Conservation (phyloP, 2,113 vertebrate species). For the Pseudorhombus dupliciocellatus region DNA sequence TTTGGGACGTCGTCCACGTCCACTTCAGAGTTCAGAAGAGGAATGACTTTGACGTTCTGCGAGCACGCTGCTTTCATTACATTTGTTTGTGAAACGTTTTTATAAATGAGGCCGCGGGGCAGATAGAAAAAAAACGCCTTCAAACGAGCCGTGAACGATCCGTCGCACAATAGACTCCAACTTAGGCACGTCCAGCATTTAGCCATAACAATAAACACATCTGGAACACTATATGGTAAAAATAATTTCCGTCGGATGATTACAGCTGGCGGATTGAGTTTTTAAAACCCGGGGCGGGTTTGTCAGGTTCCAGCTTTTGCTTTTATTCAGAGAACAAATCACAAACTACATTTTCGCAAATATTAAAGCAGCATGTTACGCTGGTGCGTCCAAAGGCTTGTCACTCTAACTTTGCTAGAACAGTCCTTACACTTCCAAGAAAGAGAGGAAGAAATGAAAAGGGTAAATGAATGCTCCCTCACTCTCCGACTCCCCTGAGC, state of each 20-base stretch:
- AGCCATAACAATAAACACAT: conserved; percentile 62
- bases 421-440: not conserved
- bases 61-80: conserved; percentile 62
- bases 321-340: not conserved
- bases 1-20: conserved; percentile 45
- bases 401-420: not conserved
- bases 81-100: conserved; percentile 60
- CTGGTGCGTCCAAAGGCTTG: not conserved
- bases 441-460: not conserved
- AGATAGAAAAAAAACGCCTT: conserved; percentile 56
- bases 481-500: conserved; percentile 41
- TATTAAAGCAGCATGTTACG: conserved; percentile 40
- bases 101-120: conserved; percentile 57
- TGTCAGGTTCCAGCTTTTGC: conserved; percentile 21
- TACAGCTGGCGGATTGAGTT: conserved; percentile 31
- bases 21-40: conserved; percentile 32
- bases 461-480: conserved; percentile 38
- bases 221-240: conserved; percentile 50
- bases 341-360: not conserved
- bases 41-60: conserved; percentile 49
- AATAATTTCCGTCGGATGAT: conserved; percentile 45
- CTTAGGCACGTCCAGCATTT: conserved; percentile 59
- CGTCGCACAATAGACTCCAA: conserved; percentile 62
- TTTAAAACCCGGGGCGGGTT: conserved; percentile 24
- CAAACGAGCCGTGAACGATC: conserved; percentile 63